Base-by-base conservation (phyloP, 2,113 vertebrate genomes). In the Zosterops pallidus region DNA sequence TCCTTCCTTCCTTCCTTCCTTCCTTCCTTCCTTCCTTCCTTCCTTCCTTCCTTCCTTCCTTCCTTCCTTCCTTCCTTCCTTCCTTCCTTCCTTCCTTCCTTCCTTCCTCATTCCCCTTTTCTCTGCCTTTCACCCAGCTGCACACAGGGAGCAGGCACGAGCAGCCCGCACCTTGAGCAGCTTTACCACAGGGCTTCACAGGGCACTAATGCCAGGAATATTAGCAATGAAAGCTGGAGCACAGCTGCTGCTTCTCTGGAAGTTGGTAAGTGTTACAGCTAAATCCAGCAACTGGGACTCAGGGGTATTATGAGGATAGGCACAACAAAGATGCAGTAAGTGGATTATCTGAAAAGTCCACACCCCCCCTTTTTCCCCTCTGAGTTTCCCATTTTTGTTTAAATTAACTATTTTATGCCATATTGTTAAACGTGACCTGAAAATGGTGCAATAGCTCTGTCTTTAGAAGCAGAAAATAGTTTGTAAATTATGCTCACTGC, bases 281-380 rank as follows among this genome's bases (percentile, higher is more conserved):
- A 94, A 96, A 95, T 82, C 71, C 52, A 95, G 89, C 79, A 95
- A 75, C 60, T 76, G 63, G 86, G 71, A 92, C 95, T 90, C 86
- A 24, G 83, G 56, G 83, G 62, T 90, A 94, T 87, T 70, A 90
- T 47, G 79, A 89, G 81, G 52, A 96, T 83, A 93, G 90, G 74
- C 92, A 93, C 93, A 95, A 95, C 69, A 86, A 96, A 96, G 86
- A 83, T 86, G 70, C 46, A 86, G 57, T 94, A 93, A 91, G 76
- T 95, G 80, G 92, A 94, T 97, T 94, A 97, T 89, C 63, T 75
- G 80, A 41, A 83, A 95, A 97, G 71, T 69, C 77, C 64, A 0
- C 28, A 39, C 14, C 53, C 46, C 46, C 68, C 16, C 14, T 56
- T 82, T 86, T 65, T 17, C 31, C 39, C 26, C 39, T 78, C 55